Evolutionary conservation across 2,113 vertebrate species (phyloP).

Genomic region (Dipodomys stephensi): DNA sequence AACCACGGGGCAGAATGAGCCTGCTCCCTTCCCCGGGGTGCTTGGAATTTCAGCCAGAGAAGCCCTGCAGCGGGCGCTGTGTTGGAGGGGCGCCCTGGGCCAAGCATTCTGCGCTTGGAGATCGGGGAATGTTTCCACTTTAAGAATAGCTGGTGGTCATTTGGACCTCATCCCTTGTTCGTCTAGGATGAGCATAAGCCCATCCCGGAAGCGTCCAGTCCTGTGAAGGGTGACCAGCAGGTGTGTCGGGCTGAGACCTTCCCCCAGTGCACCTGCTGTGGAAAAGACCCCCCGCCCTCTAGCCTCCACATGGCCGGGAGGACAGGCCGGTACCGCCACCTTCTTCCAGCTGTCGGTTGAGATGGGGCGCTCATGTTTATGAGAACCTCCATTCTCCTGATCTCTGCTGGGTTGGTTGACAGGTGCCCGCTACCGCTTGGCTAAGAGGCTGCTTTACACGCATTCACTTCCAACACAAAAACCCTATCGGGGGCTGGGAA

Average conservation of each 20-base stretch:
- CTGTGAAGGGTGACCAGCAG: not conserved
- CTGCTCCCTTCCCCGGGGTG: not conserved
- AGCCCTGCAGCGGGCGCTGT: not conserved
- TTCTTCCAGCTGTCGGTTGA: no score
- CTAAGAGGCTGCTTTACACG: no score
- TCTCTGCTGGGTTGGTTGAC: no score
- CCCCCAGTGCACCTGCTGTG: not conserved
- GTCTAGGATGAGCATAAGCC: not conserved
- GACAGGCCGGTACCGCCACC: no score
- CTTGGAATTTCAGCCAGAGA: not conserved
- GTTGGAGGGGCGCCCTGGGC: not conserved
- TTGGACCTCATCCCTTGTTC: not conserved
- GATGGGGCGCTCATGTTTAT: no score
- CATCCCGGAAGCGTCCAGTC: not conserved
- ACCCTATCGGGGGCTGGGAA: no score
- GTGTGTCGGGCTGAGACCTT: not conserved
- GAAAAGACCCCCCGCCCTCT: not conserved
- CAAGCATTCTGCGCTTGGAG: not conserved
- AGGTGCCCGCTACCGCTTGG: no score
- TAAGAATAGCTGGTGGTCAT: not conserved
- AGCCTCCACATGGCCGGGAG: not conserved
- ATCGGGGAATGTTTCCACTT: conserved; percentile 15
- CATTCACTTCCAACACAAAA: no score
- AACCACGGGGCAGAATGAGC: conserved; percentile 67
- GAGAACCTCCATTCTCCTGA: no score